Evolutionary conservation across 2,797 vertebrate species (phyloP), one percentile per base, ranked within the genome.

Genomic region (Cottoperca gobio): DNA sequence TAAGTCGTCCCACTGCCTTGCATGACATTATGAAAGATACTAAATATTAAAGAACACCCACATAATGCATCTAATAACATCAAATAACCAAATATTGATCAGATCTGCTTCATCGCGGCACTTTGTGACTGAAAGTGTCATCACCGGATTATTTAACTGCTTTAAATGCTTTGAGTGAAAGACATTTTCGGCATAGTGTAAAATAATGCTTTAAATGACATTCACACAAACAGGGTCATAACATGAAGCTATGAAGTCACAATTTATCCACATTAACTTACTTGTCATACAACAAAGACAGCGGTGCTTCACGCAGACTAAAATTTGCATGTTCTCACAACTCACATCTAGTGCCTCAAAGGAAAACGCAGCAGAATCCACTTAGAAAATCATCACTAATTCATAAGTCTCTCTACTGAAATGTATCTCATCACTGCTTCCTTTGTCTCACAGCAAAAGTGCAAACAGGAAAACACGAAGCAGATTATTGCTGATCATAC

Each of bases 251-350:
- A 11, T 64, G 43, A 82, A 84, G 71, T 75, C 53, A n/a, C 70
- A 81, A 58, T 23, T 79, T 62, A 76, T 59, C 68, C 62, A 78
- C 72, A 89, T 88, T 79, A 85, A 84, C 78, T 79, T 66, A 54
- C 91, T 88, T 86, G 79, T 91, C 86, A 79, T 65, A 68, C 57
- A 76, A 81, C 71, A 81, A 85, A 84, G 86, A 85, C 82, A 70
- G 77, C 6, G n/a, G 57, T 17, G 60, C 72, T 83, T 79, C 85
- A 86, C 72, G 62, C 54, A 33, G 67, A 40, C 45, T 23, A 17
- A 65, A 72, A 93, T 93, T 85, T 85, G 78, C 84, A 92, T 91
- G 68, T 84, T 90, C 91, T 91, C 90, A 91, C 92, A 88, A 90
- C 73, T 90, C 86, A 76, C 79, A 83, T 80, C 54, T 60, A 59